Conservation (phyloP, 1,140 invertebrate genomes). For the Caenorhabditis inopinata region DNA sequence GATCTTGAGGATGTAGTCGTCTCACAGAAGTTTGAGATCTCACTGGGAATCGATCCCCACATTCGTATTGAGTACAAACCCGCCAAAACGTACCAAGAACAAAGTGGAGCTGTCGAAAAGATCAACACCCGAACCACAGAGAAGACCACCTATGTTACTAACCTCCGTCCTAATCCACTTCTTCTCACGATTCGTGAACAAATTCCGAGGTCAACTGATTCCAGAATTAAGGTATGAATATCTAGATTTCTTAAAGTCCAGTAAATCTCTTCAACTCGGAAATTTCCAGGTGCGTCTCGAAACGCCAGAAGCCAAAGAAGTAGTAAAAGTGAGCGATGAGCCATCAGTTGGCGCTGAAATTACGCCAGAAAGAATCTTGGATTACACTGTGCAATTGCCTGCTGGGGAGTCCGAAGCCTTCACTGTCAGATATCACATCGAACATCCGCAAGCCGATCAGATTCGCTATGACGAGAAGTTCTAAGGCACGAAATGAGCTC, state of each 20-base stretch:
- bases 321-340: background rate
- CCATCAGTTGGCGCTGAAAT: slow-evolving; percentile 39
- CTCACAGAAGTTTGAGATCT: slow-evolving; percentile 67
- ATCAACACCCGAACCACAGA: slow-evolving; percentile 66
- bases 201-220: slow-evolving; percentile 56
- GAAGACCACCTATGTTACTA: slow-evolving; percentile 21
- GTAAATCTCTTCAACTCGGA: background rate
- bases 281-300: background rate
- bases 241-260: background rate
- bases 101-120: slow-evolving; percentile 46
- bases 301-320: background rate
- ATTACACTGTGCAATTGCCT: slow-evolving; percentile 32
- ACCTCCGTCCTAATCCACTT: slow-evolving; percentile 48
- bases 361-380: slow-evolving; percentile 34
- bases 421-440: slow-evolving; percentile 18
- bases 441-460: slow-evolving; percentile 33
- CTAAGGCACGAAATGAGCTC: too few relatives aligned
- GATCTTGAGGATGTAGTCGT: slow-evolving; percentile 52
- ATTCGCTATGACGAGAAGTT: slow-evolving; percentile 4
- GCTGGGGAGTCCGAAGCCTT: slow-evolving; percentile 21
- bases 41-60: slow-evolving; percentile 67
- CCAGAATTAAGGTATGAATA: slow-evolving; percentile 46
- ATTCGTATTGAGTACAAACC: slow-evolving; percentile 66
- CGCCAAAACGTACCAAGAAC: slow-evolving; percentile 53
- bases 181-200: slow-evolving; percentile 62